Evolutionary conservation across 2,113 vertebrate genomes (phyloP).

Genomic region (Chaetura pelagica): DNA sequence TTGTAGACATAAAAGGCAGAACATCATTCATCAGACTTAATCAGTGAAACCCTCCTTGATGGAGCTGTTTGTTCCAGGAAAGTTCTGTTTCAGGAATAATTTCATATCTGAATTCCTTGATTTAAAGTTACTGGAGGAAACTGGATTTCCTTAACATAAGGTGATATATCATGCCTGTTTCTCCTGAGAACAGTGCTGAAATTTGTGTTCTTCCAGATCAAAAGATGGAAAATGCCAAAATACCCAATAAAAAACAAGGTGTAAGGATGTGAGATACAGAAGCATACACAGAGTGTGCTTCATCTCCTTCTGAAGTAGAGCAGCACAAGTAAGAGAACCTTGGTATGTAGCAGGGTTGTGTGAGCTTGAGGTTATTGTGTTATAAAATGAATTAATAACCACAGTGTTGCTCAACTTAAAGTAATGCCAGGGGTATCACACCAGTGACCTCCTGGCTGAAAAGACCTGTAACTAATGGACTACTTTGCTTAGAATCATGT

Average conservation of each 20-base stretch:
- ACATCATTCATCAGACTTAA: not conserved
- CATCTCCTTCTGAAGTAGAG: not conserved
- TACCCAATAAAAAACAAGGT: not conserved
- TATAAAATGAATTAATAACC: not conserved
- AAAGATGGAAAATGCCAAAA: not conserved
- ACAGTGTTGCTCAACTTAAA: not conserved
- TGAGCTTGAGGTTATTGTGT: not conserved
- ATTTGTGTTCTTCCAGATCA: not conserved
- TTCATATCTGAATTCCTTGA: not conserved
- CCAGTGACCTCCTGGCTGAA: not conserved
- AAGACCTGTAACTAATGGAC: not conserved
- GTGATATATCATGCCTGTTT: not conserved
- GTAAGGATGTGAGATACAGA: not conserved
- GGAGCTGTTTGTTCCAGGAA: not conserved
- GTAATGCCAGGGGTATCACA: not conserved
- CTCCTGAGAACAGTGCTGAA: not conserved
- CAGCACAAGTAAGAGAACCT: not conserved
- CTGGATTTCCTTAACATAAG: not conserved
- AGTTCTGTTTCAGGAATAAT: not conserved
- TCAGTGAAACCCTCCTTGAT: not conserved
- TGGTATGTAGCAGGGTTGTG: not conserved
- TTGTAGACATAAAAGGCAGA: not conserved
- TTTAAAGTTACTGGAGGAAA: not conserved
- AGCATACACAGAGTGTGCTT: not conserved
- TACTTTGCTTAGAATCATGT: not conserved